These are phyloP conservation scores for Lepus townsendii DNA, from an alignment of 2,797 vertebrate species.

Conservation along the genomic window DNA sequence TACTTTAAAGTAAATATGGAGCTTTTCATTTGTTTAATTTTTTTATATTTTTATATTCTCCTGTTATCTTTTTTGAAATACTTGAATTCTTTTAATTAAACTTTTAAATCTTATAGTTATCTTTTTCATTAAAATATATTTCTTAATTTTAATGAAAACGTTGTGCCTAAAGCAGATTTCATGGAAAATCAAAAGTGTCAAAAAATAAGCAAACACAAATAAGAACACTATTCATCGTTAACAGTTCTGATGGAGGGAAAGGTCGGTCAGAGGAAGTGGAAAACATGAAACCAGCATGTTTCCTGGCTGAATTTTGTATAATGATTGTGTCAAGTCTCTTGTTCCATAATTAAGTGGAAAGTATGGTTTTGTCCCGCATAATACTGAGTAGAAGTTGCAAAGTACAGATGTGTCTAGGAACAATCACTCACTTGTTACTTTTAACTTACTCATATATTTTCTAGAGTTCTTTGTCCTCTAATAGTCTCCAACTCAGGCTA, in stretches of 20 bases:
- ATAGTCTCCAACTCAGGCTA: neutral
- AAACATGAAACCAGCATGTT: constrained; percentile 57
- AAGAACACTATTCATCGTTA: constrained; percentile 24
- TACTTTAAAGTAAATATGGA: neutral
- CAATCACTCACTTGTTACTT: neutral
- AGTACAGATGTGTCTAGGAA: neutral
- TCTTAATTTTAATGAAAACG: neutral
- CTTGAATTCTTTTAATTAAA: neutral
- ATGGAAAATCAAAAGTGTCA: constrained; percentile 38
- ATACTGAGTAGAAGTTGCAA: neutral
- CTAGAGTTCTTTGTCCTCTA: neutral
- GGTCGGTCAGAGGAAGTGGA: constrained; percentile 66
- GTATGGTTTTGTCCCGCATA: neutral
- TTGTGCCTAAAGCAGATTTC: neutral
- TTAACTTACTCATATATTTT: neutral
- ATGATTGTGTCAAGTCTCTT: neutral
- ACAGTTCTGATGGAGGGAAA: constrained; percentile 2
- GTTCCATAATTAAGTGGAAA: constrained; percentile 49
- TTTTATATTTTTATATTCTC: neutral
- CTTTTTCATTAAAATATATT: neutral
- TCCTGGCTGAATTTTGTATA: constrained; percentile 27
- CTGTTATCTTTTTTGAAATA: neutral
- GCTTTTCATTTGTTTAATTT: constrained; percentile 7
- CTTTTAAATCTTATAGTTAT: neutral
- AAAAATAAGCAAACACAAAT: constrained; percentile 52